Conservation (phyloP, 2,113 vertebrate genomes). For the Dolichotis patagonum region DNA sequence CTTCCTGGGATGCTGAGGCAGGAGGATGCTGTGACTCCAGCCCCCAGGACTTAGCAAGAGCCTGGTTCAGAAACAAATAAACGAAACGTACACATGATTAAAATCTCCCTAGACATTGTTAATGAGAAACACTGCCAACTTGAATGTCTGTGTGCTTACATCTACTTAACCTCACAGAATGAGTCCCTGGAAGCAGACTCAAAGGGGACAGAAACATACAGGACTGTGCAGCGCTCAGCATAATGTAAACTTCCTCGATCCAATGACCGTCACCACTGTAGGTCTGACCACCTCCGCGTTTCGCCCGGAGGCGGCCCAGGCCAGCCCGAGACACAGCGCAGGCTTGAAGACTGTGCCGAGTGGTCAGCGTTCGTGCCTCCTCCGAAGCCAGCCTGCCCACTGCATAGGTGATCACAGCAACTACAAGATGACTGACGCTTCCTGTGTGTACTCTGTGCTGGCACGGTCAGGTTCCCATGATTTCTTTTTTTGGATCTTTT, state of each 20-base stretch:
- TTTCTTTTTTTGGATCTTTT: neutral
- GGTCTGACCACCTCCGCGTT: neutral
- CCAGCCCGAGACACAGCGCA: rapidly evolving
- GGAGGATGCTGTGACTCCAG: neutral
- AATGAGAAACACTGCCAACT: neutral
- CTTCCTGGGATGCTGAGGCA: neutral
- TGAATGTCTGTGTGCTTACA: neutral
- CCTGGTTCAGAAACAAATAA: neutral
- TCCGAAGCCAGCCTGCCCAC: neutral
- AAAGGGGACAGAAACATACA: neutral
- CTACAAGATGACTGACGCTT: neutral
- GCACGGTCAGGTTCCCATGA: neutral
- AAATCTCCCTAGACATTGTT: neutral
- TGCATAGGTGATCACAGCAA: neutral
- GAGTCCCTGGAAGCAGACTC: neutral
- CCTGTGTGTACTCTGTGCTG: neutral
- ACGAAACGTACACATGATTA: neutral
- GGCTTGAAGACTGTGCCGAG: neutral
- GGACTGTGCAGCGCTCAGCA: neutral
- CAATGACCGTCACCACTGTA: neutral
- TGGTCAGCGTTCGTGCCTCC: too few species aligned
- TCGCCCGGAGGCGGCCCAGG: neutral
- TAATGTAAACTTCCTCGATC: neutral
- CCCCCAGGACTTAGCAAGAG: neutral
- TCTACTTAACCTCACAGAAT: neutral